Evolutionary conservation across 2,113 vertebrate genomes (phyloP).

Genomic region (Archilochus colubris): DNA sequence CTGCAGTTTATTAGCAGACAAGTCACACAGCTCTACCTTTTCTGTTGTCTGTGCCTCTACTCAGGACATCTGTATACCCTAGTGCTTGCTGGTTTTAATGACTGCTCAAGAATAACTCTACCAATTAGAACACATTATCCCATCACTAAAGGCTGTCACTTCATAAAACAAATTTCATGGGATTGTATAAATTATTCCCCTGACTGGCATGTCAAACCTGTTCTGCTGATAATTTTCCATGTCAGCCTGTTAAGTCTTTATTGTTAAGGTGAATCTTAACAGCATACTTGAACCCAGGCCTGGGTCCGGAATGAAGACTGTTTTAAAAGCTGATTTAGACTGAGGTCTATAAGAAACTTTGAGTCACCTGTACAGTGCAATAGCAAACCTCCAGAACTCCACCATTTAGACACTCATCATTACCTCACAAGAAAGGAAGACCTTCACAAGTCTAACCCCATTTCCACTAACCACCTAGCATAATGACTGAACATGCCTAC

Average conservation of each 20-base stretch:
- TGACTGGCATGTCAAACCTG: background rate
- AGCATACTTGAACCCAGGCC: background rate
- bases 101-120: background rate
- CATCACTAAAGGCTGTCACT: conserved; percentile 27
- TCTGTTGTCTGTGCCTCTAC: background rate
- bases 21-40: background rate
- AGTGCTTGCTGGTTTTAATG: background rate
- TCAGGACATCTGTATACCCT: background rate
- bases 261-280: background rate
- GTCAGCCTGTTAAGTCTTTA: background rate
- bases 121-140: conserved; percentile 16
- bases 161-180: background rate
- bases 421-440: background rate
- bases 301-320: background rate
- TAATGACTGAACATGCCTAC: background rate
- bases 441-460: background rate
- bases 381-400: background rate
- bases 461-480: background rate
- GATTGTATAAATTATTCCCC: conserved; percentile 4
- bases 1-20: background rate
- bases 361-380: background rate
- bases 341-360: background rate
- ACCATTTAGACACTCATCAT: background rate
- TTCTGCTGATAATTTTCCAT: background rate
- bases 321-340: background rate